These are phyloP conservation scores for Ramphastos sulfuratus DNA, from an alignment of 2,113 vertebrate species.

Conservation along the genomic window DNA sequence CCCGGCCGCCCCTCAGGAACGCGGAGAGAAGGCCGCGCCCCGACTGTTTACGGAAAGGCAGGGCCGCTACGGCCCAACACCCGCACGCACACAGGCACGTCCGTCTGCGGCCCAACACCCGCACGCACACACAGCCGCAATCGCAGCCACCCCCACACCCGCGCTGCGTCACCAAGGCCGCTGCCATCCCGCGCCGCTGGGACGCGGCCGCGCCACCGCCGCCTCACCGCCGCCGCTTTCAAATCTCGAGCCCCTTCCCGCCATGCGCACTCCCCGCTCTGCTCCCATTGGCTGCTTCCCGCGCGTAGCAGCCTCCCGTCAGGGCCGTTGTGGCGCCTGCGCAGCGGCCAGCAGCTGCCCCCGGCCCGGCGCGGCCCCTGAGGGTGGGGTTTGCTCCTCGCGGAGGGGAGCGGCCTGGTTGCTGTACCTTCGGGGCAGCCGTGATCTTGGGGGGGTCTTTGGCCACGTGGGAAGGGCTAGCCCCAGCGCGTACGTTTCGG, in stretches of 20 bases:
- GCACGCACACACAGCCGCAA: too few species aligned
- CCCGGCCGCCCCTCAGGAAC: too few species aligned
- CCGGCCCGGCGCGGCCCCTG: accelerated
- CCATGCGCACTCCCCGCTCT: not conserved
- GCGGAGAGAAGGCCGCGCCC: not conserved
- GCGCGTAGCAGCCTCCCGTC: not conserved
- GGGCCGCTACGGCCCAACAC: not conserved
- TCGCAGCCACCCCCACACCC: not conserved
- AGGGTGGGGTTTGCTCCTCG: too few species aligned
- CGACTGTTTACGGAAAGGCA: not conserved
- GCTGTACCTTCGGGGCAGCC: too few species aligned
- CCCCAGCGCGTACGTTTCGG: too few species aligned
- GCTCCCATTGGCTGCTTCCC: too few species aligned
- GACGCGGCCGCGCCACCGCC: not conserved
- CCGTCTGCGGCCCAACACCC: not conserved
- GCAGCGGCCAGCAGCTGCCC: accelerated
- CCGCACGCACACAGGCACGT: not conserved
- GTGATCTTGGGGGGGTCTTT: too few species aligned
- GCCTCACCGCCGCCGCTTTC: not conserved
- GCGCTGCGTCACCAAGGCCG: not conserved
- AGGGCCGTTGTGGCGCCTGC: not conserved
- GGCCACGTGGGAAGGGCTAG: too few species aligned
- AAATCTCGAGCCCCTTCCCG: not conserved
- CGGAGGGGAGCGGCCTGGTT: not conserved
- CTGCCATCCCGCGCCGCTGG: not conserved